Conservation (phyloP, 1,140 invertebrate species). For the Brevipalpus yothersi region DNA sequence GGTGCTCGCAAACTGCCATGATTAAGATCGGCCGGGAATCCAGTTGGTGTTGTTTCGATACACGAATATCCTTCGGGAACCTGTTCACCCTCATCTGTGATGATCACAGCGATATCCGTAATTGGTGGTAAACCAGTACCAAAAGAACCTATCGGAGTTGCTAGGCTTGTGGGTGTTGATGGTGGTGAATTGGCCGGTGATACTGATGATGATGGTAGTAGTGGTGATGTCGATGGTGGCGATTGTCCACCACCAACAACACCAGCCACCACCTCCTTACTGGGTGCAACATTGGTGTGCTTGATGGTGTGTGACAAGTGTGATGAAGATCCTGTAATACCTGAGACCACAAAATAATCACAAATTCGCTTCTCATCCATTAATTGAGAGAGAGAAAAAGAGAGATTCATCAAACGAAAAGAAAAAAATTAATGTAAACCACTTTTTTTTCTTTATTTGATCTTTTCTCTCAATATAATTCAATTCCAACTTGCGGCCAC, state of each 20-base stretch:
- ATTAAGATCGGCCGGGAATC: conserved; percentile 74
- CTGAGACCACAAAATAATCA: conserved; percentile 92
- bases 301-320: conserved; percentile 23
- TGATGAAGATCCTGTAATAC: conserved; percentile 41
- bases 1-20: conserved; percentile 80
- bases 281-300: not conserved
- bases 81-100: conserved; percentile 58
- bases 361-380: conserved; percentile 26
- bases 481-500: too few species aligned
- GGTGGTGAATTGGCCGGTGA: not conserved
- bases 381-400: too few species aligned
- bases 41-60: conserved; percentile 60
- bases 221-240: too few species aligned
- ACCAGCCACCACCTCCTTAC: conserved; percentile 44
- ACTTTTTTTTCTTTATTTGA: too few species aligned
- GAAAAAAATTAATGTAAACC: too few species aligned
- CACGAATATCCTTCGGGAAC: conserved; percentile 52
- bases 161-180: not conserved
- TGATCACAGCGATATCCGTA: conserved; percentile 75
- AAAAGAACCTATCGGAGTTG: not conserved
- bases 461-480: too few species aligned
- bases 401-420: too few species aligned
- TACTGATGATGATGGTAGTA: not conserved
- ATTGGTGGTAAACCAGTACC: conserved; percentile 40
- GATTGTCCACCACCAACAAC: conserved; percentile 41